Evolutionary conservation across 2,888 invertebrate genomes (phyloP), one percentile per base, ranked within the genome.

Genomic region (Polyommatus icarus): DNA sequence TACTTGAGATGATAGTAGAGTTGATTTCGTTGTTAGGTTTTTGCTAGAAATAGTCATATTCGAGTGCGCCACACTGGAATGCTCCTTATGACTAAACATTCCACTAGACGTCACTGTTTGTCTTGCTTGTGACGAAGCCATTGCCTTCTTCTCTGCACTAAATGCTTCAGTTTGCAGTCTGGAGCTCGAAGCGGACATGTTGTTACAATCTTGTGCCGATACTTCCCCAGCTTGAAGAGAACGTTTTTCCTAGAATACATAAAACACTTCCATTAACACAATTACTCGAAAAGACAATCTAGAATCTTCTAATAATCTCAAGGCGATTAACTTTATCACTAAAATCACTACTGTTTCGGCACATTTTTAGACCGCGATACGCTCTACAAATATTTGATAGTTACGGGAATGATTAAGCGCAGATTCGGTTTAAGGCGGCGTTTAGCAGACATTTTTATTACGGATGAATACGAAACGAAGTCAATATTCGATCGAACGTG

Each of bases 121-220:
- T 71, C 97, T 95, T 83, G 97, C 97, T 85, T 98, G 97, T 81
- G 95, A 95, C 80, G 97, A 96, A 77, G 96, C 96, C 88, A 96
- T 96, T 76, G 95, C 95, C 84, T 95, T 95, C 87, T 98, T 97
- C 91, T 98, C 98, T 15, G 97, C 96, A 84, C 97, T 97, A 90
- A 97, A 98, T 67, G 96, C 96, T 85, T 97, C 98, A 76, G 98
- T 97, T 82, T 97, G 97, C 78, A 98, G 95, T 90, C 97, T 97
- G 93, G 98, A 97, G 87, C 97, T 97, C 71, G 97, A 96, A 73
- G 97, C 97, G 78, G 97, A 96, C 92, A 98, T 96, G 88, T 97
- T 97, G 88, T 97, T 97, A 83, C 96, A 97, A 88, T 98, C 97
- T 88, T 98, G 97, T 84, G 98, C 97, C 77, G 97, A 96, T 77